A percentile compares a stretch with the other conserved stretches of the same genome.
phyloP scores from a whole-genome alignment of 2,797 vertebrate genomes.

The Mareca penelope region DNA sequence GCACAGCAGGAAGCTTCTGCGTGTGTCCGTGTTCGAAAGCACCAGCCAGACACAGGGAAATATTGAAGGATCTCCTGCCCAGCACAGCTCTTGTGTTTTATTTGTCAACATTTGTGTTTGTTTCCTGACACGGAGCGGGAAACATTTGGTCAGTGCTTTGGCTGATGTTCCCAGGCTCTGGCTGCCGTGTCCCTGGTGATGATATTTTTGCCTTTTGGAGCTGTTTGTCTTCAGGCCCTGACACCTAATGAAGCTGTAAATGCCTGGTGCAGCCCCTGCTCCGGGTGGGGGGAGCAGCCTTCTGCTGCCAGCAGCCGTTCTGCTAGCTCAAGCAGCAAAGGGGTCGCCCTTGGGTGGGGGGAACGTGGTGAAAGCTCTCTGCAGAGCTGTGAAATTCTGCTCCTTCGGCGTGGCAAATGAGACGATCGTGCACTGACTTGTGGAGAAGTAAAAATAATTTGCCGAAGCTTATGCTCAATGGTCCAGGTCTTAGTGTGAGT shows the following conservation, averaged over 20 bases:
- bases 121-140: conserved; percentile 26
- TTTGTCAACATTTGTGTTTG: conserved; percentile 51
- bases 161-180: not conserved
- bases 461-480: conserved; percentile 16
- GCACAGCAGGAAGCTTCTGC: not conserved
- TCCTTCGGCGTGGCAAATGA: not conserved
- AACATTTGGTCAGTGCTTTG: conserved; percentile 11
- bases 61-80: not conserved
- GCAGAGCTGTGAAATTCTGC: not conserved
- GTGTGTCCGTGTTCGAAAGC: conserved; percentile 38
- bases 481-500: not conserved
- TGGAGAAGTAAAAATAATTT: conserved; percentile 30
- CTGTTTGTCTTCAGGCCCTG: not conserved
- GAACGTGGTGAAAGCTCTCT: not conserved
- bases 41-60: not conserved
- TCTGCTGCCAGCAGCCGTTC: not conserved
- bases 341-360: not conserved
- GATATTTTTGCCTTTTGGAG: not conserved
- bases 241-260: not conserved
- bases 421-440: not conserved
- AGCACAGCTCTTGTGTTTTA: not conserved
- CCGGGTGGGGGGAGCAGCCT: not conserved
- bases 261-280: not conserved
- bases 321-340: not conserved
- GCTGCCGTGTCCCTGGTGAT: not conserved